Base-by-base conservation (phyloP, 2,113 vertebrate genomes). In the Epinephelus cyanopodus region DNA sequence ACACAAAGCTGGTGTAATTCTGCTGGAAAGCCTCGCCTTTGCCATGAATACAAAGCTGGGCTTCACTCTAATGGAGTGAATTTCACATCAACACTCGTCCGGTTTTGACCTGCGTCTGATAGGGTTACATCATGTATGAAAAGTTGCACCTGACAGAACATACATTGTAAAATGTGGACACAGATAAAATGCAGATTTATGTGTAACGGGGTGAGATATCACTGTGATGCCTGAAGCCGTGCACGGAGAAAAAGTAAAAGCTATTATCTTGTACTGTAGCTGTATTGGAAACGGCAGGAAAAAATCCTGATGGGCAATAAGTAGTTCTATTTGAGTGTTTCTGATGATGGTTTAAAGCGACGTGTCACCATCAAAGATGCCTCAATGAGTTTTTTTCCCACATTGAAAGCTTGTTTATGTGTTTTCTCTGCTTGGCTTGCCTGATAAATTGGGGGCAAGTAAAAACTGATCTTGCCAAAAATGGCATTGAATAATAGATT, bases 1-100 rank as follows among this genome's bases (percentile, higher is more conserved):
- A 97, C 96, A 97, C 97, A 98, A 98, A 97, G 96, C 96, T 94
- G 92, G 93, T 96, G 95, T 98, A 97, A 97, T 98, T 97, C 95
- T 97, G 95, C 94, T 95, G 95, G 94, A 97, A 97, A 97, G 96
- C 96, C 88, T 95, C 90, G 94, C 95, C 96, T 97, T 94, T 91
- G 97, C 96, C 95, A 90, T 94, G 90, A 95, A 96, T 96, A 96
- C 96, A 96, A 96, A 96, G 95, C 89, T 70, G 70, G 95, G 91
- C 58, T 87, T 92, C 94, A 90, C 92, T 95, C 93, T 94, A 95
- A 95, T 94, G 93, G 95, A 96, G 95, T 94, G 95, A 94, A 96
- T 97, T 96, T 98, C 96, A 95, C 90, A 93, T 53, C 89, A 85
- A 91, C 94, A 91, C 94, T 95, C 90, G 88, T 93, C 94, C 95